phyloP scores from a whole-genome alignment of 2,888 invertebrate species.

The Epistrophe eligans region DNA sequence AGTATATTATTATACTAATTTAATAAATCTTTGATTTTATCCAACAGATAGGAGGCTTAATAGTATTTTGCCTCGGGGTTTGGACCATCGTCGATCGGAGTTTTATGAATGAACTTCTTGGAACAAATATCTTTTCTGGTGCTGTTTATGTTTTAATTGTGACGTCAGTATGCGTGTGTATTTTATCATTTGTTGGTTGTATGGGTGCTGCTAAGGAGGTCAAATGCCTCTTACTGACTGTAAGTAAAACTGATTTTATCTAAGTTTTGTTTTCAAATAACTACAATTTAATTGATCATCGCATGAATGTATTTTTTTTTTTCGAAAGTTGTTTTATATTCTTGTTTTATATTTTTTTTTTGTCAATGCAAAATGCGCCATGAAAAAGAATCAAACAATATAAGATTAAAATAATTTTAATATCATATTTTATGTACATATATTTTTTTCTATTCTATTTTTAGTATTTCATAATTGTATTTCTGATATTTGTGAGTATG shows the following conservation, averaged over 20 bases:
- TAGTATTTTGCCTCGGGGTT: slow-evolving; percentile 91
- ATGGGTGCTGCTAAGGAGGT: slow-evolving; percentile 97
- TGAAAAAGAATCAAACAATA: neutral
- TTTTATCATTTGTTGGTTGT: slow-evolving; percentile 95
- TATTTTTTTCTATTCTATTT: slow-evolving; percentile 69
- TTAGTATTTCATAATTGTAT: slow-evolving; percentile 94
- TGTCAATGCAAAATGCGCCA: neutral
- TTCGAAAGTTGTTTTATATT: slow-evolving; percentile 53
- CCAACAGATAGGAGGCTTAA: slow-evolving; percentile 90
- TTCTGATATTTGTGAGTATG: slow-evolving; percentile 95
- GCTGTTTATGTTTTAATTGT: slow-evolving; percentile 93
- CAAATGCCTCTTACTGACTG: slow-evolving; percentile 95
- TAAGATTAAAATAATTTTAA: neutral
- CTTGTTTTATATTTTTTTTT: neutral
- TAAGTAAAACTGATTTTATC: slow-evolving; percentile 84
- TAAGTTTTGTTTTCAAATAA: neutral
- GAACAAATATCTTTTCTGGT: slow-evolving; percentile 94
- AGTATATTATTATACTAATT: neutral
- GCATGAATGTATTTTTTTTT: slow-evolving; percentile 24
- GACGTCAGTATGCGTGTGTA: slow-evolving; percentile 91
- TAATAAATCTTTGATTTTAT: neutral
- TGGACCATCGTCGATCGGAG: slow-evolving; percentile 94
- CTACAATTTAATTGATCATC: slow-evolving; percentile 45
- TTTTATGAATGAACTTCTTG: slow-evolving; percentile 92
- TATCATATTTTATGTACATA: neutral